These are phyloP conservation scores for Rhizomys pruinosus DNA, from an alignment of 2,113 vertebrate genomes.

Conservation along the genomic window DNA sequence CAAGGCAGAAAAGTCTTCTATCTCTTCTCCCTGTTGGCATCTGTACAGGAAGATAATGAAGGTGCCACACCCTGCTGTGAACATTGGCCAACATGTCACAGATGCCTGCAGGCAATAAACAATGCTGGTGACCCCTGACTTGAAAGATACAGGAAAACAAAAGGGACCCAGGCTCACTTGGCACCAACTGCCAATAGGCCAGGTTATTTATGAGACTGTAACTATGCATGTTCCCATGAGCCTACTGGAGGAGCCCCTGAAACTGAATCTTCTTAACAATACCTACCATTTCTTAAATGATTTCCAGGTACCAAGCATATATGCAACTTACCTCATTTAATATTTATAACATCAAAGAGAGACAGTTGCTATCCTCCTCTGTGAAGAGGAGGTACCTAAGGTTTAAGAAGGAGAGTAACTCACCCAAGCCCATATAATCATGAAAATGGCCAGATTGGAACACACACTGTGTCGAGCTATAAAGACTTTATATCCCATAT, in stretches of 20 bases:
- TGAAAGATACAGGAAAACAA: conserved; percentile 23
- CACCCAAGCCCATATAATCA: not conserved
- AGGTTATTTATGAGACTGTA: not conserved
- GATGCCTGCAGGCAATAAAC: not conserved
- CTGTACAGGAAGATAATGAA: not conserved
- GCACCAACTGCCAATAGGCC: not conserved
- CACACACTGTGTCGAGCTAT: not conserved
- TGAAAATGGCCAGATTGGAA: not conserved
- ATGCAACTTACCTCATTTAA: not conserved
- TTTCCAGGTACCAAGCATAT: not conserved
- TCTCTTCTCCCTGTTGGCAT: not conserved
- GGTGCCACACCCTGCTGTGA: not conserved
- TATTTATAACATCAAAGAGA: not conserved
- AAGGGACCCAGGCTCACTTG: not conserved
- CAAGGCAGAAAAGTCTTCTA: not conserved
- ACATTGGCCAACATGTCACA: conserved; percentile 27
- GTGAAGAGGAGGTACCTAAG: not conserved
- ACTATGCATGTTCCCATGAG: not conserved
- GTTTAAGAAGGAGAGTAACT: not conserved
- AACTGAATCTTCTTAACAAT: not conserved
- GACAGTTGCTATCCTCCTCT: not conserved
- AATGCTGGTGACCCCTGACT: not conserved
- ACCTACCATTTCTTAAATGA: not conserved
- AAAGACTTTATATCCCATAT: not conserved
- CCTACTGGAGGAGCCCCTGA: not conserved